Conservation (phyloP, 2,888 invertebrate species). For the Athrips mouffetella region DNA sequence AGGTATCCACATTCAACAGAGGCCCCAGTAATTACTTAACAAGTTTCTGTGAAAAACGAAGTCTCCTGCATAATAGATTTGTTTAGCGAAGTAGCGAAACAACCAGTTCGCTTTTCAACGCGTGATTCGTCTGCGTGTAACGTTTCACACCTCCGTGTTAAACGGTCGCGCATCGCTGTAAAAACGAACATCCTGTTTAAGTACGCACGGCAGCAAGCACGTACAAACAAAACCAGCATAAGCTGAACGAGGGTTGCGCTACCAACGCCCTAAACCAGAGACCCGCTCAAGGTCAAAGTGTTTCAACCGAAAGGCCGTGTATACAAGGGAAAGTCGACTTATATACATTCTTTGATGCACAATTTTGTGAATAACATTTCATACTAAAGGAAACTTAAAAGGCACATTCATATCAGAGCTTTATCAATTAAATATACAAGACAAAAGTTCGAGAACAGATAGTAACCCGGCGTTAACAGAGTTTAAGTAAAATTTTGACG, state of each 20-base stretch:
- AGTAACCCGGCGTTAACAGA: constrained; percentile 29
- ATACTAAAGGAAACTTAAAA: too few relatives aligned
- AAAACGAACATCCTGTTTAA: neutral
- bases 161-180: constrained; percentile 23
- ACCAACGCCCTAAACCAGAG: too few relatives aligned
- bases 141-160: constrained; percentile 46
- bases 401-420: neutral
- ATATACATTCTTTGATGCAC: too few relatives aligned
- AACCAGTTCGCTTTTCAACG: too few relatives aligned
- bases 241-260: too few relatives aligned
- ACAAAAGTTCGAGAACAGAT: constrained; percentile 18
- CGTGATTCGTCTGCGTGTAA: constrained; percentile 25
- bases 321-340: neutral
- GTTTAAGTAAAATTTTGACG: constrained; percentile 33
- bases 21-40: neutral
- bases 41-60: neutral
- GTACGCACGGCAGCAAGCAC: too few relatives aligned
- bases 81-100: neutral
- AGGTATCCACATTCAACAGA: too few relatives aligned
- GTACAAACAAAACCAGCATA: too few relatives aligned
- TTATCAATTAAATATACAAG: neutral
- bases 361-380: too few relatives aligned
- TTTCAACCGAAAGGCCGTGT: too few relatives aligned
- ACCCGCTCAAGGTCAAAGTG: too few relatives aligned
- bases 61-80: neutral